Conservation (phyloP, 2,113 vertebrate genomes). For the Sialia sialis region DNA sequence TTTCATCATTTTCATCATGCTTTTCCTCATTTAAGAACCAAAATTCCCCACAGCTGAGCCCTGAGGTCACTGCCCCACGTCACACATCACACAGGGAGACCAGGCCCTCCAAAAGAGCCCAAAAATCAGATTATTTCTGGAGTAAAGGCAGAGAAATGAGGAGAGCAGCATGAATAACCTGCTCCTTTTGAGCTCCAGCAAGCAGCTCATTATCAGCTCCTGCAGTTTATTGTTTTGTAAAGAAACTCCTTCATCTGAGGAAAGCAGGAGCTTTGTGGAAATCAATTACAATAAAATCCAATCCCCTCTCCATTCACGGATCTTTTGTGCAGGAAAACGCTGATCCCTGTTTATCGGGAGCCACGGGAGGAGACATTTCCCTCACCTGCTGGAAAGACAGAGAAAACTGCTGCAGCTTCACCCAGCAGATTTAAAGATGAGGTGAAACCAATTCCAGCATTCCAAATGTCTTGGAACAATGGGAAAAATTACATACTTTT, state of each 20-base stretch:
- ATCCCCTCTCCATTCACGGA: neutral
- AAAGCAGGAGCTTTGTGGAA: neutral
- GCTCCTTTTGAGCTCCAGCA: neutral
- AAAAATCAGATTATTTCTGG: neutral
- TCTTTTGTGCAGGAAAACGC: neutral
- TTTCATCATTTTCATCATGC: no score
- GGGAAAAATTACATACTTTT: no score
- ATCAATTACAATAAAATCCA: neutral
- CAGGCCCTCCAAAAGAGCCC: fast-evolving
- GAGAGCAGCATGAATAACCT: neutral
- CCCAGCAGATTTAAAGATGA: neutral
- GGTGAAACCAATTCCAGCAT: neutral
- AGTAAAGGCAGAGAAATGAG: neutral
- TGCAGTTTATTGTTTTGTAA: neutral
- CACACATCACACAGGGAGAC: fast-evolving
- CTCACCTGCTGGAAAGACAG: neutral
- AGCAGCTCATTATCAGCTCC: neutral
- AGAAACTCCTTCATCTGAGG: neutral
- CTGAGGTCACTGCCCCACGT: fast-evolving
- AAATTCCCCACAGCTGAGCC: neutral
- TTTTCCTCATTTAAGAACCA: fast-evolving
- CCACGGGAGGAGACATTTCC: neutral
- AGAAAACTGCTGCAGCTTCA: neutral
- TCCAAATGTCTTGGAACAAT: neutral
- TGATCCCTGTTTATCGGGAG: neutral